Percentiles rank a stretch among this genome's conserved stretches.
phyloP scores from a whole-genome alignment of 1,140 invertebrate genomes.

The Neodiprion pinetum region DNA sequence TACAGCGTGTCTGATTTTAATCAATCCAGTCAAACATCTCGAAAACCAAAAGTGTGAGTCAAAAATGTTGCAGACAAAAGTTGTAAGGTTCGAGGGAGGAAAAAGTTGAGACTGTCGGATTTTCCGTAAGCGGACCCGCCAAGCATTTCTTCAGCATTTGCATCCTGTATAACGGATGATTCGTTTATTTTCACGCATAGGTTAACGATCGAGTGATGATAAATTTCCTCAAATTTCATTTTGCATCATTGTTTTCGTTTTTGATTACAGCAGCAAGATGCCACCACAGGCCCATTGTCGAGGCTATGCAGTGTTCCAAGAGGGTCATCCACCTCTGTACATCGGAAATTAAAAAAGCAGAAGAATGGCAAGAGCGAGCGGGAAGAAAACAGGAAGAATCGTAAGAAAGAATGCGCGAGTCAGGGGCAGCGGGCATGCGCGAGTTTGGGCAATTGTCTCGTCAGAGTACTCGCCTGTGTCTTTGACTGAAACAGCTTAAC shows the following conservation, averaged over 20 bases:
- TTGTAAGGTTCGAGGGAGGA: too few relatives aligned
- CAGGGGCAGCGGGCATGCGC: slow-evolving; percentile 51
- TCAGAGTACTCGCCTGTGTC: slow-evolving; percentile 56
- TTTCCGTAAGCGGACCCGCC: too few relatives aligned
- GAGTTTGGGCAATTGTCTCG: slow-evolving; percentile 53
- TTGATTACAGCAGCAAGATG: slow-evolving; percentile 25
- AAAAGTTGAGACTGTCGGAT: too few relatives aligned
- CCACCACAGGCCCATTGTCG: slow-evolving; percentile 21
- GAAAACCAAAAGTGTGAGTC: too few relatives aligned
- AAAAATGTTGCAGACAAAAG: too few relatives aligned
- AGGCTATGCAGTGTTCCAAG: slow-evolving; percentile 39
- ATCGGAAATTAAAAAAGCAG: slow-evolving; percentile 13
- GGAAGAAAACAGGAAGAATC: slow-evolving; percentile 54
- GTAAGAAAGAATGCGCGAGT: slow-evolving; percentile 52
- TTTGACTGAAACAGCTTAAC: slow-evolving; percentile 50
- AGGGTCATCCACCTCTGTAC: slow-evolving; percentile 16
- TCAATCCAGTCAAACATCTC: too few relatives aligned
- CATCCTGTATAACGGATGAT: background rate
- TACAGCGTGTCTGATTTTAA: too few relatives aligned
- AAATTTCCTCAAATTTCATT: slow-evolving; percentile 11
- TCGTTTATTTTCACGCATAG: too few relatives aligned
- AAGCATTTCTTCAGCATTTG: background rate
- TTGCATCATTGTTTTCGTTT: background rate
- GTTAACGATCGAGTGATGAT: background rate
- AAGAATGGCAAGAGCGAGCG: slow-evolving; percentile 45